These are phyloP conservation scores for Hyles euphorbiae DNA, from an alignment of 1,140 invertebrate species.

Conservation along the genomic window DNA sequence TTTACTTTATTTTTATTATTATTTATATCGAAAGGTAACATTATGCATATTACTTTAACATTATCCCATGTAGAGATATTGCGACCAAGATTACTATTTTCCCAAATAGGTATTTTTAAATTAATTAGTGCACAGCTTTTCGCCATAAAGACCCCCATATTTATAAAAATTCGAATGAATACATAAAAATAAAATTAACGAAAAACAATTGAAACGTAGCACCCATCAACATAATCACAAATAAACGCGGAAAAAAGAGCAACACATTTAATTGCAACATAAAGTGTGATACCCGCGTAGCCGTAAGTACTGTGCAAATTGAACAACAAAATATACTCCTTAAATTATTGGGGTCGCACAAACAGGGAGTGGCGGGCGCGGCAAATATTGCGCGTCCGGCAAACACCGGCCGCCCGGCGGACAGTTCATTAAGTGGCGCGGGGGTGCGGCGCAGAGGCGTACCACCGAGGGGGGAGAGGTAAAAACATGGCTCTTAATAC, in stretches of 20 bases:
- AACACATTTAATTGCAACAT: slow-evolving; percentile 39
- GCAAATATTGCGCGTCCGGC: slow-evolving; percentile 26
- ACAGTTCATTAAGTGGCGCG: slow-evolving; percentile 34
- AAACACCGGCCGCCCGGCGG: slow-evolving; percentile 16
- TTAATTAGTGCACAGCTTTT: too few relatives aligned
- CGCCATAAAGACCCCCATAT: too few relatives aligned
- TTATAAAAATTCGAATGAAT: too few relatives aligned
- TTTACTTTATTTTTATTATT: too few relatives aligned
- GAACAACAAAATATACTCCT: slow-evolving; percentile 34
- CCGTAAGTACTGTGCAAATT: slow-evolving; percentile 24
- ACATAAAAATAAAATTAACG: too few relatives aligned
- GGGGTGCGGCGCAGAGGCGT: slow-evolving; percentile 13
- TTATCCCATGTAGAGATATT: too few relatives aligned
- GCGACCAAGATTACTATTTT: too few relatives aligned
- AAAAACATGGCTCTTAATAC: slow-evolving; percentile 35
- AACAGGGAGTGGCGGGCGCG: slow-evolving; percentile 17
- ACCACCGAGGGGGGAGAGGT: slow-evolving; percentile 3
- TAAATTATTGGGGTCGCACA: slow-evolving; percentile 35
- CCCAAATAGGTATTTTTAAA: too few relatives aligned
- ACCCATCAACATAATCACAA: slow-evolving; percentile 4
- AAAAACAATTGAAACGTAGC: too few relatives aligned
- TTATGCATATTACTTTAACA: too few relatives aligned
- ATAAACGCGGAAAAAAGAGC: slow-evolving; percentile 24
- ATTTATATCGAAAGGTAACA: too few relatives aligned
- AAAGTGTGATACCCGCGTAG: slow-evolving; percentile 24